A percentile compares a stretch with the other conserved stretches of the same genome.
These are phyloP conservation scores for Coranthus polyacanthus DNA, from an alignment of 2,797 vertebrate genomes.

Conservation along the genomic window DNA sequence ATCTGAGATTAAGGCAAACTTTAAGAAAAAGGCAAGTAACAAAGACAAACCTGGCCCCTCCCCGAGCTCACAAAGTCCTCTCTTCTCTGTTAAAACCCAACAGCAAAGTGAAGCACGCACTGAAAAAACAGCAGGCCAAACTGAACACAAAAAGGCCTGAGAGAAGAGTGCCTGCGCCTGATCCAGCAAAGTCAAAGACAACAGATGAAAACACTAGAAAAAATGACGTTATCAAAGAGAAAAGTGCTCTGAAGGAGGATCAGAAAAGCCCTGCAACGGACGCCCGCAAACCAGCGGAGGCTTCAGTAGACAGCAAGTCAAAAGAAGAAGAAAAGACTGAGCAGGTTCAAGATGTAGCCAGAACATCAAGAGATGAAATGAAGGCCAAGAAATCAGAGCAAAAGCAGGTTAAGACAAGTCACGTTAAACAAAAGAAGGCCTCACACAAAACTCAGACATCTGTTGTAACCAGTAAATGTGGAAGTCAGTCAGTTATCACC, in stretches of 20 bases:
- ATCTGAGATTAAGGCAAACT: slow-evolving; percentile 46
- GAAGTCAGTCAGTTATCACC: background rate
- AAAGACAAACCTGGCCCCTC: background rate
- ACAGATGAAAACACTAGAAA: slow-evolving; percentile 37
- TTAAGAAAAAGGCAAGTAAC: slow-evolving; percentile 40
- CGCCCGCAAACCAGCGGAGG: slow-evolving; percentile 1
- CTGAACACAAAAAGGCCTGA: slow-evolving; percentile 11
- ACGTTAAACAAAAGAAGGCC: too few species aligned
- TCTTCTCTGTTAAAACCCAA: slow-evolving; percentile 34
- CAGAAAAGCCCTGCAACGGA: background rate
- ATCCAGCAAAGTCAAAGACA: slow-evolving; percentile 38
- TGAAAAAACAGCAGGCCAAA: slow-evolving; percentile 46
- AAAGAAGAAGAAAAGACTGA: slow-evolving; percentile 10
- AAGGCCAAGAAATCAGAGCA: background rate
- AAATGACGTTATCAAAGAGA: background rate
- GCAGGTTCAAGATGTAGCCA: background rate
- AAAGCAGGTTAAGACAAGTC: slow-evolving; percentile 11
- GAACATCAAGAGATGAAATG: background rate
- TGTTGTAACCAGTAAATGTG: background rate
- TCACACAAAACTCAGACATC: background rate
- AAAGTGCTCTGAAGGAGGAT: background rate
- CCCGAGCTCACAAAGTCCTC: slow-evolving; percentile 32
- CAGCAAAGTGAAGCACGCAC: slow-evolving; percentile 29
- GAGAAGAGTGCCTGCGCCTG: slow-evolving; percentile 55
- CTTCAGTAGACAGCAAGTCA: background rate